phyloP scores from a whole-genome alignment of 2,888 invertebrate genomes.

The Sinotaia quadrata region DNA sequence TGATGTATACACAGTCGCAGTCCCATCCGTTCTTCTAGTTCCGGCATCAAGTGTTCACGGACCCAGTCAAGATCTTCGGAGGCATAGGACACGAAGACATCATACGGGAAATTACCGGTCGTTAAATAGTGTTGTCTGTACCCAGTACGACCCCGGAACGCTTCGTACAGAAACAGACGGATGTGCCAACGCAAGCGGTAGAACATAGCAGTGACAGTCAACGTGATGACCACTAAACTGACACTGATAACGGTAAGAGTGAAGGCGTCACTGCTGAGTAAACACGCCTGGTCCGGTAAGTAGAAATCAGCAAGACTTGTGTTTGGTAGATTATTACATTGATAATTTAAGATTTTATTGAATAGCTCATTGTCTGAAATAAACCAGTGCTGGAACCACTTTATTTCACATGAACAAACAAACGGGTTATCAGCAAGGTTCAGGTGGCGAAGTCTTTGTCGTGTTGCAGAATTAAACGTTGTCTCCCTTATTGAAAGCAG shows the following conservation, averaged over 20 bases:
- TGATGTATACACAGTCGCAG: constrained; percentile 78
- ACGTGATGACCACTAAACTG: not conserved
- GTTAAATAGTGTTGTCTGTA: not conserved
- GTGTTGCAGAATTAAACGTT: not conserved
- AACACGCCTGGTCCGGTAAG: not conserved
- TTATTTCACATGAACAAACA: not conserved
- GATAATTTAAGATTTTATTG: not conserved
- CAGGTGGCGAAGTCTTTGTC: not conserved
- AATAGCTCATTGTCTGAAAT: not conserved
- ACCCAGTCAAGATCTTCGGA: constrained; percentile 80
- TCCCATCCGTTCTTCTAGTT: constrained; percentile 74
- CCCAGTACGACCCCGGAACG: constrained; percentile 65
- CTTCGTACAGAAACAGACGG: constrained; percentile 73
- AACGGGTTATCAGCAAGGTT: constrained; percentile 5
- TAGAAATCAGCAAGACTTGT: not conserved
- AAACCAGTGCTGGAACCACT: constrained; percentile 11
- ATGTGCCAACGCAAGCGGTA: constrained; percentile 20
- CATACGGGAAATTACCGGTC: constrained; percentile 73
- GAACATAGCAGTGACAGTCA: not conserved
- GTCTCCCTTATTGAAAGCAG: not conserved
- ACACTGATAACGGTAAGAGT: not conserved
- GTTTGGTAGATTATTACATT: not conserved
- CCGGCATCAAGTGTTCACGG: constrained; percentile 77
- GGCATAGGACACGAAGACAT: constrained; percentile 82
- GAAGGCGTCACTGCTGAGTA: not conserved